A percentile compares a stretch with the other conserved stretches of the same genome.
Evolutionary conservation across 2,113 vertebrate species (phyloP).

Genomic region (Turnix velox): DNA sequence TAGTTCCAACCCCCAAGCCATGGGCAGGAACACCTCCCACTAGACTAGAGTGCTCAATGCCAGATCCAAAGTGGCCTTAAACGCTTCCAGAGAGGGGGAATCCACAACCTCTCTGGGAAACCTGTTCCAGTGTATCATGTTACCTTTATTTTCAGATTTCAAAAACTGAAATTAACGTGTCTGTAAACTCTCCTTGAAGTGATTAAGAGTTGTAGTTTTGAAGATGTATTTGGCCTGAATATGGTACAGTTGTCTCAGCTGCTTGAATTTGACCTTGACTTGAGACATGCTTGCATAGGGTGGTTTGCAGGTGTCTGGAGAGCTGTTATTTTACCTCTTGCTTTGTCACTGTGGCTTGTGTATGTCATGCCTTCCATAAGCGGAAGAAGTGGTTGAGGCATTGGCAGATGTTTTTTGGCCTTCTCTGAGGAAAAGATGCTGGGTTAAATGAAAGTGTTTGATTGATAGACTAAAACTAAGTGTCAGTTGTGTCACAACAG

Average conservation of each 20-base stretch:
- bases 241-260: not conserved
- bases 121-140: too few species aligned
- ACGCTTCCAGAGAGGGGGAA: too few species aligned
- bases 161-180: not conserved
- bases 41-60: too few species aligned
- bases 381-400: not conserved
- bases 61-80: too few species aligned
- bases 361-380: fast-evolving
- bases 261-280: not conserved
- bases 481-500: not conserved
- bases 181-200: not conserved
- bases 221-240: not conserved
- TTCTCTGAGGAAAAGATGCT: not conserved
- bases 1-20: too few species aligned
- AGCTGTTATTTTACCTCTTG: not conserved
- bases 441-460: not conserved
- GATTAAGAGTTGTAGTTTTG: not conserved
- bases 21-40: too few species aligned
- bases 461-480: not conserved
- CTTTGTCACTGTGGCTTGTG: fast-evolving
- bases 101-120: too few species aligned
- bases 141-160: not conserved
- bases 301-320: not conserved
- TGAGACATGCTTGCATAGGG: not conserved
- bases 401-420: not conserved